Evolutionary conservation across 2,888 invertebrate species (phyloP).

Genomic region (Achlya flavicornis): DNA sequence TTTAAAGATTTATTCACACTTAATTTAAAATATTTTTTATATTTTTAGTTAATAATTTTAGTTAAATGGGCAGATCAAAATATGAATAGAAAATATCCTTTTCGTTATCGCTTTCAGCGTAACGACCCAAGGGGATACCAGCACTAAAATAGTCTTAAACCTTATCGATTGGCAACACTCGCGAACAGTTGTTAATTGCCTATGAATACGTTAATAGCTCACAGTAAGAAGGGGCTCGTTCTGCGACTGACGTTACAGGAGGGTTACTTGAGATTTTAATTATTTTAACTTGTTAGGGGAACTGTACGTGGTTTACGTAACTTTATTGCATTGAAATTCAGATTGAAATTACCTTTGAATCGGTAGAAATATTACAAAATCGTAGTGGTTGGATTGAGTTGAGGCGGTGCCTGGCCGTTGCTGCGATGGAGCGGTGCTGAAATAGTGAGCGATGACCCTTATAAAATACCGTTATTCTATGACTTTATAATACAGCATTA

Average conservation of each 20-base stretch:
- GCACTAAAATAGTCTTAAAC: neutral
- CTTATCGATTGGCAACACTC: constrained; percentile 7
- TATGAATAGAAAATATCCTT: neutral
- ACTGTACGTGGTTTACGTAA: neutral
- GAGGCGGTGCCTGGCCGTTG: too few species aligned
- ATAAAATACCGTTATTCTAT: neutral
- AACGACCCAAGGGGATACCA: neutral
- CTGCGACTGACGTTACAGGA: neutral
- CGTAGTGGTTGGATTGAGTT: too few species aligned
- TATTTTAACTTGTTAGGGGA: neutral
- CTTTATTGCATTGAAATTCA: too few species aligned
- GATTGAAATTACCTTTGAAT: too few species aligned
- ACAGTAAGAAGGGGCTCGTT: constrained; percentile 1
- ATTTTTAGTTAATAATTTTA: neutral
- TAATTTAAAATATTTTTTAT: neutral
- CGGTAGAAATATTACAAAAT: too few species aligned
- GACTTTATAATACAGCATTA: too few species aligned
- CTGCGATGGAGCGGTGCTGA: too few species aligned
- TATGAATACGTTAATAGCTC: constrained; percentile 4
- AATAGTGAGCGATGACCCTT: too few species aligned
- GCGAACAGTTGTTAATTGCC: constrained; percentile 1
- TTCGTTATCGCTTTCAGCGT: neutral
- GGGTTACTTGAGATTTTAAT: constrained; percentile 6
- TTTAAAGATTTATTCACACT: too few species aligned
- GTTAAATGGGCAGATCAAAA: too few species aligned